Conservation (phyloP, 2,888 invertebrate genomes). For the Synergus laeviventris region DNA sequence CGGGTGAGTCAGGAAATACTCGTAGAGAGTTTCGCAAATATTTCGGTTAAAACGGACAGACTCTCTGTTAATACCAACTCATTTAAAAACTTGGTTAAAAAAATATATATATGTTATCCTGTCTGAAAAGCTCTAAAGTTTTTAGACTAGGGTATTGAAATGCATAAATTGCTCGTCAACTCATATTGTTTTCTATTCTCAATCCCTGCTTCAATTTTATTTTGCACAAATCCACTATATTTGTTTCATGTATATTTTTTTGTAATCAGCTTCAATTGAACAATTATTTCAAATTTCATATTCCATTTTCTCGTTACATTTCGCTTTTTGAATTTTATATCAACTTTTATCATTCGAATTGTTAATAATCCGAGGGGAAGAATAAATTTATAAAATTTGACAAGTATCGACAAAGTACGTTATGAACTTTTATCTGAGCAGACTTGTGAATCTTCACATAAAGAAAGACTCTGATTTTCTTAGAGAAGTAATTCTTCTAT, state of each 20-base stretch:
- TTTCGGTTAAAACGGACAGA: slow-evolving; percentile 29
- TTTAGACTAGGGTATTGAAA: not conserved
- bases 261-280: too few relatives aligned
- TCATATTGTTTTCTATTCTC: not conserved
- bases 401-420: not conserved
- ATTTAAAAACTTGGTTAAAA: slow-evolving; percentile 17
- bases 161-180: not conserved
- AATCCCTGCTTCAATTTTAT: not conserved
- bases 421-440: not conserved
- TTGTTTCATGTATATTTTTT: too few relatives aligned
- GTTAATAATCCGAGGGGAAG: not conserved
- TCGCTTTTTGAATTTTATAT: not conserved
- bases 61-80: slow-evolving; percentile 24
- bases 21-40: slow-evolving; percentile 35
- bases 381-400: not conserved
- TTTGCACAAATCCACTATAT: not conserved
- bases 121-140: not conserved
- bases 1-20: slow-evolving; percentile 1
- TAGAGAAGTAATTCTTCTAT: not conserved
- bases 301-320: not conserved
- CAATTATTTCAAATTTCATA: not conserved
- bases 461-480: not conserved
- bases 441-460: slow-evolving; percentile 9
- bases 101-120: not conserved
- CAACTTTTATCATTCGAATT: not conserved